Evolutionary conservation across 2,888 invertebrate genomes (phyloP).

Genomic region (Erannis defoliaria): DNA sequence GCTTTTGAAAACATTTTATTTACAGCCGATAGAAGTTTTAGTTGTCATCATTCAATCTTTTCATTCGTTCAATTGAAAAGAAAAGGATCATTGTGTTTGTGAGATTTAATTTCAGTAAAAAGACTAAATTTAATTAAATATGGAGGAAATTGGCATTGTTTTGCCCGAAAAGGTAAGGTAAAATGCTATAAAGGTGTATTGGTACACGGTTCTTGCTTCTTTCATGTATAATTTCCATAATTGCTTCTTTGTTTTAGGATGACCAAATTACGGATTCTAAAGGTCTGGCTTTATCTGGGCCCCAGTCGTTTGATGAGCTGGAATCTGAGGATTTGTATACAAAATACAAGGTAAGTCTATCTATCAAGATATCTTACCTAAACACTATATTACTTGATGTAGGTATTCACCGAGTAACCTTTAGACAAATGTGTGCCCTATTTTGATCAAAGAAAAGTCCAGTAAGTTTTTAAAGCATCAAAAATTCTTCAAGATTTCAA

Average conservation of each 20-base stretch:
- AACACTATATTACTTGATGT: background rate
- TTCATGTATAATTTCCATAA: background rate
- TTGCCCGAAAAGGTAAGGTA: slow-evolving; percentile 92
- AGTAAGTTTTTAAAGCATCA: too few species aligned
- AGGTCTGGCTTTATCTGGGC: slow-evolving; percentile 88
- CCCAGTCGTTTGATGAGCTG: slow-evolving; percentile 91
- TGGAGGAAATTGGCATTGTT: slow-evolving; percentile 94
- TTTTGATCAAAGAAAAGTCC: background rate
- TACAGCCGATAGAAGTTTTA: background rate
- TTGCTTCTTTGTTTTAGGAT: slow-evolving; percentile 78
- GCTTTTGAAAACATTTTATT: background rate
- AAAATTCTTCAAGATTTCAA: too few species aligned
- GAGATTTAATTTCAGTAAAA: slow-evolving; percentile 18
- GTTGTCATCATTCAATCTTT: background rate
- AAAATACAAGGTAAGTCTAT: slow-evolving; percentile 93
- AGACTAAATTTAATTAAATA: slow-evolving; percentile 60
- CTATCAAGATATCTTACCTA: background rate
- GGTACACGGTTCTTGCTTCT: background rate
- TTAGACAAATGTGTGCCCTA: background rate
- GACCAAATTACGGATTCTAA: slow-evolving; percentile 88
- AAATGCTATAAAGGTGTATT: background rate
- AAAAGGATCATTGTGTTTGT: slow-evolving; percentile 13
- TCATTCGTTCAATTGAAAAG: slow-evolving; percentile 7
- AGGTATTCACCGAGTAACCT: background rate
- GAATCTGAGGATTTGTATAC: slow-evolving; percentile 98